These are phyloP conservation scores for Tetrax tetrax DNA, from an alignment of 2,113 vertebrate genomes.

Conservation along the genomic window DNA sequence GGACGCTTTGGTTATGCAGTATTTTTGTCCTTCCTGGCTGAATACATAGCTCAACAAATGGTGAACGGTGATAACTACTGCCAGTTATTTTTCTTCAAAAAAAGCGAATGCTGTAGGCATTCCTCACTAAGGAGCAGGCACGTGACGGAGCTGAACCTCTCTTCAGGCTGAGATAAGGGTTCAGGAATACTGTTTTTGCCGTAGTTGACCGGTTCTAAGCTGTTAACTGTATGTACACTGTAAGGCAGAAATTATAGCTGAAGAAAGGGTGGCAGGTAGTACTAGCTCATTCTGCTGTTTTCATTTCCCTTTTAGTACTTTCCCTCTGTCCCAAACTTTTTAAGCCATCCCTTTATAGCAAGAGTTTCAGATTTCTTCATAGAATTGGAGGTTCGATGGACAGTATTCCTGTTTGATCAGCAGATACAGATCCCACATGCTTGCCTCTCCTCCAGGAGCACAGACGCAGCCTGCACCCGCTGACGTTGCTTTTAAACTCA, in stretches of 20 bases:
- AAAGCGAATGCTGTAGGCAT: neutral
- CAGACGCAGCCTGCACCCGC: neutral
- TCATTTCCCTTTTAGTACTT: neutral
- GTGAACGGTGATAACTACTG: neutral
- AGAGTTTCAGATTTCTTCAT: neutral
- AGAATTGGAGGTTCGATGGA: neutral
- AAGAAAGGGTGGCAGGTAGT: neutral
- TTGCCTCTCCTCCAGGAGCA: neutral
- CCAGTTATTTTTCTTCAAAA: neutral
- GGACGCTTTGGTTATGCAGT: neutral
- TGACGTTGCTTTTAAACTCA: neutral
- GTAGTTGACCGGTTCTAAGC: neutral
- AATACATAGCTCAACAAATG: neutral
- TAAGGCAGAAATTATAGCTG: neutral
- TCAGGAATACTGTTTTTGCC: neutral
- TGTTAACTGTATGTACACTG: neutral
- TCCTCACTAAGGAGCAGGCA: neutral
- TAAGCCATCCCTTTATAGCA: neutral
- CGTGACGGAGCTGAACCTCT: neutral
- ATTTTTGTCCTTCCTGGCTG: neutral
- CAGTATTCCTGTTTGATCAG: neutral
- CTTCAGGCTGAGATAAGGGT: neutral
- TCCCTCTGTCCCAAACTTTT: neutral
- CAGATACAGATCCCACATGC: neutral
- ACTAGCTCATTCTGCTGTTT: neutral